These are phyloP conservation scores for Drosophila subquinaria DNA, from an alignment of 2,888 invertebrate genomes.

Conservation along the genomic window DNA sequence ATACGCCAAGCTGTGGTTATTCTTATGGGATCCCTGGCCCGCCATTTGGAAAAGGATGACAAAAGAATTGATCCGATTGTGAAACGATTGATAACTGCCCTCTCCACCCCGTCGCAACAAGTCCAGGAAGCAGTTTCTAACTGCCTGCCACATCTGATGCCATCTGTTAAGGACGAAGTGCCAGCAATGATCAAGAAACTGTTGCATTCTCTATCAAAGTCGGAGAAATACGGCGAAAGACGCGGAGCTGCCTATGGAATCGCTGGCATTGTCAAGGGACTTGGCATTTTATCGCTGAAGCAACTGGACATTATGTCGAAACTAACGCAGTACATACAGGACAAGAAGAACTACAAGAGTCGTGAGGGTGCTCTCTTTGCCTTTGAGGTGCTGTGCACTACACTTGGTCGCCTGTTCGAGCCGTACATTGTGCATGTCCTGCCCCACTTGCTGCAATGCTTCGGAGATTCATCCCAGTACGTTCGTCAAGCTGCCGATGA, in stretches of 20 bases:
- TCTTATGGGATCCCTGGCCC: slow-evolving; percentile 98
- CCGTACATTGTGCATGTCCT: slow-evolving; percentile 99
- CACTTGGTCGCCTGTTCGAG: slow-evolving; percentile 97
- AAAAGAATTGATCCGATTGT: slow-evolving; percentile 97
- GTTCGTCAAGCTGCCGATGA: slow-evolving; percentile 98
- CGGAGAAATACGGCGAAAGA: slow-evolving; percentile 93
- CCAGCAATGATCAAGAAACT: slow-evolving; percentile 94
- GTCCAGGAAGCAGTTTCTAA: slow-evolving; percentile 99
- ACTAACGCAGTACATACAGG: slow-evolving; percentile 96
- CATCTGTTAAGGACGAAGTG: slow-evolving; percentile 96
- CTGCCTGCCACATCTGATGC: slow-evolving; percentile 97
- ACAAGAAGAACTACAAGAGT: slow-evolving; percentile 97
- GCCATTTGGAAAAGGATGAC: slow-evolving; percentile 96
- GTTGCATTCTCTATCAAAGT: slow-evolving; percentile 93
- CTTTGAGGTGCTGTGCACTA: slow-evolving; percentile 97
- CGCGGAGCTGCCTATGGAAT: slow-evolving; percentile 99
- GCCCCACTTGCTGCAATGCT: slow-evolving; percentile 96
- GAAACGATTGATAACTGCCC: slow-evolving; percentile 93
- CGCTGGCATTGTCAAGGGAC: slow-evolving; percentile 98
- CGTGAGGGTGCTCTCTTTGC: slow-evolving; percentile 98
- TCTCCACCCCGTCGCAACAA: slow-evolving; percentile 98
- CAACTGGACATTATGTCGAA: slow-evolving; percentile 98
- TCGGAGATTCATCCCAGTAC: slow-evolving; percentile 97
- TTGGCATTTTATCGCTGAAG: slow-evolving; percentile 97
- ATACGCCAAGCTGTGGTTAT: slow-evolving; percentile 98